These are phyloP conservation scores for Clavelina lepadiformis DNA, from an alignment of 23 tunicate genomes.

Conservation along the genomic window DNA sequence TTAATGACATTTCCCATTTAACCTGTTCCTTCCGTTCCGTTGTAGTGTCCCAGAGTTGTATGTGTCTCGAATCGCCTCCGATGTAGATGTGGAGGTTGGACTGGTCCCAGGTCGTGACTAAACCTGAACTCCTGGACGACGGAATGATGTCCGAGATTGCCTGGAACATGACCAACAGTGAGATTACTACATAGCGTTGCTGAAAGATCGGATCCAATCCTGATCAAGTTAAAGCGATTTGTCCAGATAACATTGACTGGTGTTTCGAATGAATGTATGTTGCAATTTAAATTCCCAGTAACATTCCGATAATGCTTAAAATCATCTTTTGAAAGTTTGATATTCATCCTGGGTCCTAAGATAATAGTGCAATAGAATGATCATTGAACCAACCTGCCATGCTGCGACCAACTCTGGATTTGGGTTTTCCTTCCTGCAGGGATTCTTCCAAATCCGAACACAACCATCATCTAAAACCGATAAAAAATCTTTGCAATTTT, in stretches of 20 bases:
- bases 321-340: too few species aligned
- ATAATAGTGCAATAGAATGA: background rate
- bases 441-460: conserved; percentile 67
- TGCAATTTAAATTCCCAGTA: too few species aligned
- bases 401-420: conserved; percentile 54
- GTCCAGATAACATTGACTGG: too few species aligned
- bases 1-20: too few species aligned
- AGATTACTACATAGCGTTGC: too few species aligned
- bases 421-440: conserved; percentile 19
- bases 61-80: conserved; percentile 72
- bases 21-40: conserved; percentile 65
- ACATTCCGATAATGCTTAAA: too few species aligned
- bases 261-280: too few species aligned
- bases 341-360: too few species aligned
- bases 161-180: conserved; percentile 17
- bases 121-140: conserved; percentile 41
- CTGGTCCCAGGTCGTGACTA: conserved; percentile 65
- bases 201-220: too few species aligned
- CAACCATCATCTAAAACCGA: conserved; percentile 69
- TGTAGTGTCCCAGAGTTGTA: conserved; percentile 61
- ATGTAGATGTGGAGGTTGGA: conserved; percentile 29
- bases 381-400: conserved; percentile 63
- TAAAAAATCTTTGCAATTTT: background rate
- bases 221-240: too few species aligned
- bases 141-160: conserved; percentile 49